These are phyloP conservation scores for Oncorhynchus kisutch DNA, from an alignment of 2,113 vertebrate species.

Conservation along the genomic window DNA sequence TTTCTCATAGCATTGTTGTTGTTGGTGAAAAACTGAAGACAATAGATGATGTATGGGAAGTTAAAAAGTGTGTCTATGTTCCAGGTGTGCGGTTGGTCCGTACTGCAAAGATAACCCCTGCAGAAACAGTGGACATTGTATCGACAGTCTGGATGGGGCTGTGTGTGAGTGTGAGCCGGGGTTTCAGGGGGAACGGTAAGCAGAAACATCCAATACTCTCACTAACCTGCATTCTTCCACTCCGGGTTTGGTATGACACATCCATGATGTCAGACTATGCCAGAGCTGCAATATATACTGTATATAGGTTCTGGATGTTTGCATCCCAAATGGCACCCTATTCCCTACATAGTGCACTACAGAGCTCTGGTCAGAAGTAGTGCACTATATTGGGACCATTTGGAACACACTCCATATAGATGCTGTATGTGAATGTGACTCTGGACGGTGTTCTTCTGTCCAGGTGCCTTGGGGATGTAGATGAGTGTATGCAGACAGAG, in stretches of 20 bases:
- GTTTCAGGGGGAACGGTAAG: conserved; percentile 82
- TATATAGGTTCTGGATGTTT: no score
- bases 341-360: no score
- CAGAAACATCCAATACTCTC: not conserved
- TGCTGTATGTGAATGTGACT: not conserved
- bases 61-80: conserved; percentile 1
- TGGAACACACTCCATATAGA: no score
- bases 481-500: conserved; percentile 71
- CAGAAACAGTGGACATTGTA: conserved; percentile 82
- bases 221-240: not conserved
- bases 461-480: conserved; percentile 78
- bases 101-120: conserved; percentile 86
- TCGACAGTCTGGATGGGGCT: conserved; percentile 84
- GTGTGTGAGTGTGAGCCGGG: conserved; percentile 84
- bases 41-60: not conserved
- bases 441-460: conserved; percentile 2
- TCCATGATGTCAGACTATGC: not conserved
- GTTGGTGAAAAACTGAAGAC: not conserved
- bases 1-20: not conserved
- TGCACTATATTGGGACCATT: no score
- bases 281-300: no score
- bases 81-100: conserved; percentile 81
- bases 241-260: not conserved
- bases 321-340: no score
- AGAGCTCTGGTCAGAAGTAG: no score